A percentile compares a stretch with the other conserved stretches of the same genome.
Evolutionary conservation across 2,797 vertebrate species (phyloP).

Genomic region (Scomberomorus guttatus): DNA sequence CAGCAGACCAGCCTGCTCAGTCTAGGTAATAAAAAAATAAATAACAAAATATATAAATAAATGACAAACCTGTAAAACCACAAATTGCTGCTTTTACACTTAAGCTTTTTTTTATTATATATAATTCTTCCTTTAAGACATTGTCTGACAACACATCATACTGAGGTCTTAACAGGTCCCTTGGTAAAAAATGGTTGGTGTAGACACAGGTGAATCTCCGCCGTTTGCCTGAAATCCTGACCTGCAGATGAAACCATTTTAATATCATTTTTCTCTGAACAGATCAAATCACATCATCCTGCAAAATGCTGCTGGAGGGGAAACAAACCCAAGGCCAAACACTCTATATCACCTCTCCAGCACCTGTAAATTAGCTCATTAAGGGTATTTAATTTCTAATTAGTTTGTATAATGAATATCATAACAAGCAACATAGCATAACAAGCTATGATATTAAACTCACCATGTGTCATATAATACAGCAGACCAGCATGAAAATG

Average conservation of each 20-base stretch:
- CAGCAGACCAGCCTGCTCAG: slow-evolving; percentile 90
- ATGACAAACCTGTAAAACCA: too few relatives aligned
- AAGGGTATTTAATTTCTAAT: neutral
- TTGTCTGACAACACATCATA: too few relatives aligned
- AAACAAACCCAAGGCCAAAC: neutral
- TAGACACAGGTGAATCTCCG: neutral
- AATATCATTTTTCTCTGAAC: too few relatives aligned
- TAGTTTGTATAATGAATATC: neutral
- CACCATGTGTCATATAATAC: slow-evolving; percentile 2
- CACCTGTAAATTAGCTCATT: neutral
- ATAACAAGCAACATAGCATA: neutral
- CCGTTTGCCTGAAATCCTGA: neutral
- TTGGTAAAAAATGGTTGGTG: neutral
- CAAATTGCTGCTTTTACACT: too few relatives aligned
- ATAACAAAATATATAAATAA: neutral
- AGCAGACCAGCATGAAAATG: neutral
- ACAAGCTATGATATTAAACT: neutral
- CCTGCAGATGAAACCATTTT: neutral
- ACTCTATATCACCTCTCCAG: neutral
- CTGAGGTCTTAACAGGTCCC: too few relatives aligned
- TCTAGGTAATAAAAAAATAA: slow-evolving; percentile 86
- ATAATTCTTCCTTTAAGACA: too few relatives aligned
- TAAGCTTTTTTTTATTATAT: too few relatives aligned
- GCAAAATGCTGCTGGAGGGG: neutral
- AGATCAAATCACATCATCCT: too few relatives aligned